Base-by-base conservation (phyloP, 2,797 vertebrate species). In the Paguma larvata region DNA sequence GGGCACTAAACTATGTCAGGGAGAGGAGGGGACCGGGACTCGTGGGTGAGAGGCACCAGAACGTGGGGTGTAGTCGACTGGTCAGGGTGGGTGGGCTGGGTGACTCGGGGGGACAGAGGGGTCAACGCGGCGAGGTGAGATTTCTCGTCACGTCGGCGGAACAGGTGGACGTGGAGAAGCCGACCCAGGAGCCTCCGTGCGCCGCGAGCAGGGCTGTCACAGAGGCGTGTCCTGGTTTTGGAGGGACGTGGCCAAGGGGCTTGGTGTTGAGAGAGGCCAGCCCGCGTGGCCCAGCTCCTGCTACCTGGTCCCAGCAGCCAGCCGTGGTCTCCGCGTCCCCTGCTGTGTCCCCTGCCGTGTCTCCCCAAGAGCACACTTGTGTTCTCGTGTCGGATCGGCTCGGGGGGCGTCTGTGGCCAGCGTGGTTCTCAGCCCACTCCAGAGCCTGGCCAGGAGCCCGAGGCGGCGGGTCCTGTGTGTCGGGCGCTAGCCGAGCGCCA, bases 401-500 rank as follows among this genome's bases (percentile, higher is more conserved):
- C 19, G 19, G 48, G 2, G 3, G 30, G 14, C 1, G 41, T 34
- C 21, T 11, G 23, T n/a, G 62, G 72, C 6, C 21, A 2, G 34
- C 0, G 9, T 30, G 13, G 85, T 9, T 59, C 16, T 59, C 10
- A 18, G 48, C 5, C n/a, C 48, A 8, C 23, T 5, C 21, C 9
- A 16, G 48, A 41, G 25, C 48, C 48, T 16, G 59, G 48, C 1
- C 19, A 10, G n/a, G 34, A 32, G 11, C 16, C 65, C 46, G 4
- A 0, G 2, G 25, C 18, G 46, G 6, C 0, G 8, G 15, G 38
- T 30, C 46, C 0, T 14, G 34, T 27, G 34, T 25, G 6, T 38
- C 4, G 1, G 5, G 34, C 25, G 30, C 34, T 11, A 4, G 14
- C 67, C 16, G 8, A 0, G 11, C 59, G 53, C 85, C 51, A 11